Percentiles rank a stretch among this genome's conserved stretches.
phyloP scores from a whole-genome alignment of 2,888 invertebrate genomes.

The Nemotelus nigrinus region DNA sequence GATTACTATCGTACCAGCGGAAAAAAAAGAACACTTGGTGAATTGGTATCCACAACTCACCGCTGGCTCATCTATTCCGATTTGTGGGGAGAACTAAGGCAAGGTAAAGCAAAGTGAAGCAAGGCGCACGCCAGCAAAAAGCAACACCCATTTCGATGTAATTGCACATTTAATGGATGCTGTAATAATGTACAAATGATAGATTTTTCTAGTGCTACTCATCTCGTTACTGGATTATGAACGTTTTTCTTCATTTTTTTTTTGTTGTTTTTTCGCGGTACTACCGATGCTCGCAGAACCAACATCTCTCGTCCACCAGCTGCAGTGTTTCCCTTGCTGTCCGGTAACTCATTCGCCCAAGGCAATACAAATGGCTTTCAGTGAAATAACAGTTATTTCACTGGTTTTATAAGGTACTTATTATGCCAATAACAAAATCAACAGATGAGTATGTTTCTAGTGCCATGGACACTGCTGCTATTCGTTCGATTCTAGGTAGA shows the following conservation, averaged over 20 bases:
- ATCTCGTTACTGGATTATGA: slow-evolving; percentile 5
- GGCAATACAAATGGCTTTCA: no score
- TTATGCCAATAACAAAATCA: slow-evolving; percentile 33
- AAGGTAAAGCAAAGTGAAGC: neutral
- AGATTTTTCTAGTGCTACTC: slow-evolving; percentile 10
- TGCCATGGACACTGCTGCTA: neutral
- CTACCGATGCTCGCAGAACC: no score
- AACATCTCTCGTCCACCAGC: no score
- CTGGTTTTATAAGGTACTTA: slow-evolving; percentile 35
- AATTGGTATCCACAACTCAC: no score
- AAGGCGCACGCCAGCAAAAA: neutral
- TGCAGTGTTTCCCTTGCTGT: no score
- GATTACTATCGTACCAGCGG: neutral
- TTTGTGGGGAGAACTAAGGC: neutral
- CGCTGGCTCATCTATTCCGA: neutral
- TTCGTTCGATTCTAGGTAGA: no score
- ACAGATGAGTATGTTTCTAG: neutral
- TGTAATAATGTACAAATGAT: slow-evolving; percentile 26
- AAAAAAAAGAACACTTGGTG: neutral
- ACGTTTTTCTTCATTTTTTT: slow-evolving; percentile 9
- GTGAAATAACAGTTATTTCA: slow-evolving; percentile 28
- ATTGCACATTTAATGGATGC: slow-evolving; percentile 27
- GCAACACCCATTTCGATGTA: slow-evolving; percentile 30
- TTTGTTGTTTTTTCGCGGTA: neutral
- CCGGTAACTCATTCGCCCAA: no score